Evolutionary conservation across 2,113 vertebrate species (phyloP), one percentile per base, ranked within the genome.

Genomic region (Illadopsis cleaveri): DNA sequence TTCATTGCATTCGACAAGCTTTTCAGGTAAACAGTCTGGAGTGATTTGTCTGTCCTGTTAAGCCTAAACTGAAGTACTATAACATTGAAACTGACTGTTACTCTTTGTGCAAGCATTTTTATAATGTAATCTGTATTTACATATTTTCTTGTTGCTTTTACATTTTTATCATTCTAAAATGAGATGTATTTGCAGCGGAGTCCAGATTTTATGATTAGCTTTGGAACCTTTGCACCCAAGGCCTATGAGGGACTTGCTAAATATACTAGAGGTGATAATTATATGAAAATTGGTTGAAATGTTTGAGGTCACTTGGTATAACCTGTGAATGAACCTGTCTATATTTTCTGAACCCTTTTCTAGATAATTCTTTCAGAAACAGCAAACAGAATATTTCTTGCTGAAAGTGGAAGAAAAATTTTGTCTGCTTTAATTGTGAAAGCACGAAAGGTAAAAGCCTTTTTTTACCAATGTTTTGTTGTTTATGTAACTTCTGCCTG

Each of bases 1-100:
- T 99, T 82, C 99, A 99, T 62, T 99, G 99, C 76, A 98, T 99
- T 89, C 98, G 99, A 37, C 99, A 99, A 95, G 99, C 99, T 28
- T 99, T 99, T 95, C 99, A 99, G 99, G 99, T 99, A 98, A 86
- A 44, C 47, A 66, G 27, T 9, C 6, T 48, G n/a, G 35, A 37
- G 22, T 12, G 50, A 21, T 86, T 66, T 88, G 14, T 69, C 24
- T 92, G 45, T 61, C 68, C 53, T 54, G 9, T 71, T 71, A 75
- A 73, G 17, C 72, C 45, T 73, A 22, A 82, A 17, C 21, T 81
- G 10, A 83, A 70, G 19, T 64, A 6, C 2, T n/a, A 0, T 28
- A 37, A 10, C 31, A 15, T 15, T 87, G 37, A 77, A 90, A 44
- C 31, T 33, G 58, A 9, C 33, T 54, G 44, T 17, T 15, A 2